Percentiles rank a stretch among this genome's conserved stretches.
Conservation (phyloP, 1,140 invertebrate genomes). For the Laodelphax striatellus region DNA sequence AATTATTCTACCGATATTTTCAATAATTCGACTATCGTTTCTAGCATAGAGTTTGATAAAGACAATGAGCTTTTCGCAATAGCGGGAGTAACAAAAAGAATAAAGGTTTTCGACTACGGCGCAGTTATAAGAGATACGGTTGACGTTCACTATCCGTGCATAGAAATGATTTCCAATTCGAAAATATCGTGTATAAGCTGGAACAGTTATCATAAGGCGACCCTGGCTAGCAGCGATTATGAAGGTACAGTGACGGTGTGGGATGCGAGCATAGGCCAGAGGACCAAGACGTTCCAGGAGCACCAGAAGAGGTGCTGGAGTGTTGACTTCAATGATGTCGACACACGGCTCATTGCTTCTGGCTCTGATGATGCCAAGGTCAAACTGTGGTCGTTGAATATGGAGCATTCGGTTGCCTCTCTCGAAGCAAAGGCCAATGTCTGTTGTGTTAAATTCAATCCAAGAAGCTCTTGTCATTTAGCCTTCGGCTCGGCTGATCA, state of each 20-base stretch:
- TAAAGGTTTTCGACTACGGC: constrained; percentile 88
- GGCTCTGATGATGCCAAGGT: constrained; percentile 92
- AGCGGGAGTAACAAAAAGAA: constrained; percentile 89
- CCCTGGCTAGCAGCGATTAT: constrained; percentile 88
- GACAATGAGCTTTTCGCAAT: constrained; percentile 95
- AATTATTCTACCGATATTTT: constrained; percentile 84
- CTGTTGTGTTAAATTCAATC: constrained; percentile 95
- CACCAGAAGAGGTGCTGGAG: constrained; percentile 96
- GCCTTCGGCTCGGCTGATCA: constrained; percentile 95
- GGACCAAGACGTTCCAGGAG: constrained; percentile 66
- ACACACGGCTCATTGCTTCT: constrained; percentile 82
- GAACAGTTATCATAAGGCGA: constrained; percentile 86
- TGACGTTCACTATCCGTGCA: constrained; percentile 84
- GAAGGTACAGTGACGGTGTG: constrained; percentile 89
- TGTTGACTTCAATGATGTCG: constrained; percentile 89
- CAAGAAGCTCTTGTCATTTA: constrained; percentile 69
- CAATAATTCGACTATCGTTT: constrained; percentile 87
- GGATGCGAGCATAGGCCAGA: constrained; percentile 76
- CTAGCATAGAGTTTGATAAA: constrained; percentile 94
- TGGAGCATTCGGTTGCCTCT: constrained; percentile 75
- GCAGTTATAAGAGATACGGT: constrained; percentile 69
- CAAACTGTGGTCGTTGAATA: constrained; percentile 85
- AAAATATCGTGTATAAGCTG: constrained; percentile 94
- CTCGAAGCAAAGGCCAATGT: constrained; percentile 89
- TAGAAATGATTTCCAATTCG: constrained; percentile 86